Base-by-base conservation (phyloP, 2,888 invertebrate species). In the Celastrina argiolus region DNA sequence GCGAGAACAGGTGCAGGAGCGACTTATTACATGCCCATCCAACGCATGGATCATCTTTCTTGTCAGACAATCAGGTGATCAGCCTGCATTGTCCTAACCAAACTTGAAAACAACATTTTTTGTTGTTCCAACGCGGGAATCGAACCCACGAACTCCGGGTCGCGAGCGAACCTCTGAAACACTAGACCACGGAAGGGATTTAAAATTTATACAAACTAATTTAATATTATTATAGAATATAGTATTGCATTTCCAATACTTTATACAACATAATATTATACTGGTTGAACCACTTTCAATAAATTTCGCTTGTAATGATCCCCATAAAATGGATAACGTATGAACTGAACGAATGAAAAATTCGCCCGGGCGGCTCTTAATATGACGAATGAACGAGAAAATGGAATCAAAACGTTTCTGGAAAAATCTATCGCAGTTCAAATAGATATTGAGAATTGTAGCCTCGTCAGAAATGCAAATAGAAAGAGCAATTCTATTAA, bases 351-450 rank as follows among this genome's bases (percentile, higher is more conserved):
- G 31, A 28, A 59, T 59, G 34, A 34, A 34, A 59, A n/a, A 59
- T 59, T 31, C 59, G 34, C 18, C 34, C 59, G 18, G n/a, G 8
- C 59, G 59, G 16, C 16, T 16, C 59, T 34, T 59, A 59, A 59
- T 16, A 59, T 59, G 59, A 59, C 34, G 58, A 64, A 64, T 59
- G 18, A 58, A 56, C 41, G 64, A 56, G 31, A 34, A 67, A 67
- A 64, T 51, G 42, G 45, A 67, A 58, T 63, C 22, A 42, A 41
- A 56, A 31, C 36, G 56, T 59, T 64, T n/a, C 58, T 63, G 36
- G 26, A 64, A 18, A 64, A 59, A 51, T 51, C 51, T 51, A 51
- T 51, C 12, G 51, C 51, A 22, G 12, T 51, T 51, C 51, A 51
- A 51, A 51, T 26, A 22, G 51, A 51, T 51, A 51, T 51, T 26